phyloP scores from a whole-genome alignment of 2,113 vertebrate genomes.

The Hucho hucho region DNA sequence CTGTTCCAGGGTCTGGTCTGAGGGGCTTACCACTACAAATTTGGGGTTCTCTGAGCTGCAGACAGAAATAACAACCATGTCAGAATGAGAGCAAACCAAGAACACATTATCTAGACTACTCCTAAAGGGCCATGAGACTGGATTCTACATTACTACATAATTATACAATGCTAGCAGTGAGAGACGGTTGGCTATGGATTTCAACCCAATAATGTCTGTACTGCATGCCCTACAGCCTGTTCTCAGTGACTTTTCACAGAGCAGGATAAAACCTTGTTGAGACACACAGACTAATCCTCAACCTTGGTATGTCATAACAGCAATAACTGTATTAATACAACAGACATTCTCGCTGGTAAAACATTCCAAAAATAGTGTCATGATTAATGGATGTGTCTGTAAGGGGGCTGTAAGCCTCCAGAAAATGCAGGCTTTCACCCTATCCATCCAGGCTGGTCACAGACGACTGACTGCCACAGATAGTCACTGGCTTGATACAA shows the following conservation, averaged over 20 bases:
- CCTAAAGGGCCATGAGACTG: background rate
- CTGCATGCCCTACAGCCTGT: conserved; percentile 10
- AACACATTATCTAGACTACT: background rate
- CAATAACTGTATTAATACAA: conserved; percentile 19
- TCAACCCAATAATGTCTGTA: conserved; percentile 10
- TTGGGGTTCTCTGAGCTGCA: conserved; percentile 54
- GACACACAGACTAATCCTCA: conserved; percentile 30
- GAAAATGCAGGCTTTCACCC: conserved; percentile 21
- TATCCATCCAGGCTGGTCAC: conserved; percentile 9
- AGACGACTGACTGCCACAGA: conserved; percentile 18
- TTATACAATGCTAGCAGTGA: background rate
- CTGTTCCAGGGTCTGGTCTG: conserved; percentile 5
- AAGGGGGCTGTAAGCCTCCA: conserved; percentile 17
- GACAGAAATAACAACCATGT: conserved; percentile 20
- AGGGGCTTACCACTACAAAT: background rate
- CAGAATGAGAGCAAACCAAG: conserved; percentile 17
- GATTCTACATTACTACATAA: background rate
- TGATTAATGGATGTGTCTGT: conserved; percentile 27
- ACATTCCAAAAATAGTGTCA: conserved; percentile 52
- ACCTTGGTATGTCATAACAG: conserved; percentile 23
- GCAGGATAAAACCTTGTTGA: conserved; percentile 38
- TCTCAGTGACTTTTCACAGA: conserved; percentile 22
- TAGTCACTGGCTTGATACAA: conserved; percentile 37
- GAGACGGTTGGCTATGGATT: background rate
- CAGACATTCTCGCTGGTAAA: conserved; percentile 18